phyloP scores from a whole-genome alignment of 2,888 invertebrate genomes.

The Eudasyphora cyanicolor region DNA sequence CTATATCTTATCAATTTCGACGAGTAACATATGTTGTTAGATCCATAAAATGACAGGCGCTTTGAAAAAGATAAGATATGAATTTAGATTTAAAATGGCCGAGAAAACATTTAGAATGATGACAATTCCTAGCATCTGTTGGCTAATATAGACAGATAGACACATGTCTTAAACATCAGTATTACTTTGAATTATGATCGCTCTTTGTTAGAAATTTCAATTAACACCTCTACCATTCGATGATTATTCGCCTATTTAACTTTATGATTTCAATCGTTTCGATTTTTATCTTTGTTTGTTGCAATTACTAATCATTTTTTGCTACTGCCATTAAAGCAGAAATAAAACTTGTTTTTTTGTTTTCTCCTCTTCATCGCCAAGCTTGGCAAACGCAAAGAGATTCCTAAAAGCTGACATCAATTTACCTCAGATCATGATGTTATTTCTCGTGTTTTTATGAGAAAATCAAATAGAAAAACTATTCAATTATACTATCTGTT shows the following conservation, averaged over 20 bases:
- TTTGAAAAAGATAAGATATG: too few species aligned
- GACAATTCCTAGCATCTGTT: too few species aligned
- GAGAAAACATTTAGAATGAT: too few species aligned
- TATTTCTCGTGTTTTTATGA: neutral
- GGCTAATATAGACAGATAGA: too few species aligned
- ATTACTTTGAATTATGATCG: too few species aligned
- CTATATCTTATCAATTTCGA: too few species aligned
- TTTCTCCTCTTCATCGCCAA: neutral
- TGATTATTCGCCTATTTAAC: neutral
- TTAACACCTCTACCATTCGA: too few species aligned
- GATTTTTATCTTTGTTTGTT: constrained; percentile 23
- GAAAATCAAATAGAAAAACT: neutral
- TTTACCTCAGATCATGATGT: constrained; percentile 21
- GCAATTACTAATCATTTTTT: constrained; percentile 11
- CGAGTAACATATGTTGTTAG: too few species aligned
- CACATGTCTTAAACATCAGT: too few species aligned
- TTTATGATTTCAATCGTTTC: constrained; percentile 52
- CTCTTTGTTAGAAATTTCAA: too few species aligned
- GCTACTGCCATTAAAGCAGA: neutral
- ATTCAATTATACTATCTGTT: neutral
- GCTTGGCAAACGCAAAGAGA: constrained; percentile 16
- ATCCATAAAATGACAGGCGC: too few species aligned
- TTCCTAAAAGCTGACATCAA: constrained; percentile 49
- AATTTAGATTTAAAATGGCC: too few species aligned
- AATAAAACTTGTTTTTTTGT: constrained; percentile 40